Evolutionary conservation across 2,888 invertebrate species (phyloP).

Genomic region (Drosophila aldrichi): DNA sequence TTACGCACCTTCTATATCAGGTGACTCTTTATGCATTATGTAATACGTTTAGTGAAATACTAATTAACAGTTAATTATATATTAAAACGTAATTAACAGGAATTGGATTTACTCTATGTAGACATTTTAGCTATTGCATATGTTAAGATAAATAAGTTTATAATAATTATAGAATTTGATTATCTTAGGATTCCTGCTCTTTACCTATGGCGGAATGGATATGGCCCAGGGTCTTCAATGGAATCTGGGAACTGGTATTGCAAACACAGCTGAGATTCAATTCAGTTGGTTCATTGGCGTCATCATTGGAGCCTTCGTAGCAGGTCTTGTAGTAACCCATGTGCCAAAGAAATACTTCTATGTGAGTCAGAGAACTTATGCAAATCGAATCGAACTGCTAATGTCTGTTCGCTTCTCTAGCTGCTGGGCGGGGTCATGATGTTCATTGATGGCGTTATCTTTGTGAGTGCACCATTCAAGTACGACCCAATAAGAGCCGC

Average conservation of each 20-base stretch:
- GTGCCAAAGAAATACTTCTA: slow-evolving; percentile 60
- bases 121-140: no score
- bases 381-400: background rate
- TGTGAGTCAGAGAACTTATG: slow-evolving; percentile 30
- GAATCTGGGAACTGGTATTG: slow-evolving; percentile 37
- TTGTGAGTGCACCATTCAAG: slow-evolving; percentile 62
- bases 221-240: slow-evolving; percentile 75
- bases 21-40: background rate
- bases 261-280: slow-evolving; percentile 52
- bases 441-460: slow-evolving; percentile 73
- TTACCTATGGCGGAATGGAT: slow-evolving; percentile 74
- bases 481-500: slow-evolving; percentile 63
- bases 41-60: background rate
- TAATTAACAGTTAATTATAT: background rate
- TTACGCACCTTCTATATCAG: background rate
- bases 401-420: slow-evolving; percentile 9
- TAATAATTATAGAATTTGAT: background rate
- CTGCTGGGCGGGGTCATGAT: slow-evolving; percentile 56
- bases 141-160: background rate
- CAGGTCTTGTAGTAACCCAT: slow-evolving; percentile 50
- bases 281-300: slow-evolving; percentile 81
- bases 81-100: background rate
- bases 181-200: slow-evolving; percentile 57
- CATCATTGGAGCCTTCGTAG: slow-evolving; percentile 69
- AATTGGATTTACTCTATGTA: no score